A percentile compares a stretch with the other conserved stretches of the same genome.
Evolutionary conservation across 2,888 invertebrate species (phyloP).

Genomic region (Cosmia pyralina): DNA sequence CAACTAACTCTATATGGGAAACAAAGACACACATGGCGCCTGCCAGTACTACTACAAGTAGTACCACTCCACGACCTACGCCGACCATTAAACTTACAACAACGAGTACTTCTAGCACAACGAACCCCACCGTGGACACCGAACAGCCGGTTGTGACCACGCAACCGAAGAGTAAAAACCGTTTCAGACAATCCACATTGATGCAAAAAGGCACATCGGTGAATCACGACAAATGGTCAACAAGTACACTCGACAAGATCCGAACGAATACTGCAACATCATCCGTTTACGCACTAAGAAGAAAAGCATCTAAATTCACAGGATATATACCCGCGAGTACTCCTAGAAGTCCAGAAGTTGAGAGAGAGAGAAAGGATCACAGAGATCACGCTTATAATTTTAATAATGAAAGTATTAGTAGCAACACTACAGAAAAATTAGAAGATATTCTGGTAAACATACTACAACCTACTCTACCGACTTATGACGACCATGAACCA

Average conservation of each 20-base stretch:
- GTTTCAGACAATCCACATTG: constrained; percentile 85
- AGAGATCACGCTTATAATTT: constrained; percentile 66
- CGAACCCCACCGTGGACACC: constrained; percentile 55
- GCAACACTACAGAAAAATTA: constrained; percentile 50
- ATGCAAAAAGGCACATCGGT: constrained; percentile 86
- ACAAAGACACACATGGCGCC: constrained; percentile 64
- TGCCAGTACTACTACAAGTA: constrained; percentile 64
- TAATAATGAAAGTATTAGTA: constrained; percentile 57
- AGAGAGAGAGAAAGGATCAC: constrained; percentile 71
- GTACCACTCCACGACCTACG: constrained; percentile 60
- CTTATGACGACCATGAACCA: constrained; percentile 68
- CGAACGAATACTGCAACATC: constrained; percentile 63
- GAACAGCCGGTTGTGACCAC: constrained; percentile 63
- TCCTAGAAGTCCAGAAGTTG: constrained; percentile 69
- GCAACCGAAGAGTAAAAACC: constrained; percentile 78
- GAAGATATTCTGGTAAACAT: constrained; percentile 51
- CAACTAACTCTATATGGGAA: constrained; percentile 65
- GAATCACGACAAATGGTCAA: constrained; percentile 85
- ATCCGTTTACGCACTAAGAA: constrained; percentile 71
- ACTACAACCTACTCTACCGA: constrained; percentile 61
- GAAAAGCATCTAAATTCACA: constrained; percentile 86
- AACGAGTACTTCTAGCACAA: constrained; percentile 33
- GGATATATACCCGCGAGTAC: constrained; percentile 79
- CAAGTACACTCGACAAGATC: constrained; percentile 69
- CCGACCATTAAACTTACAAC: constrained; percentile 45